A percentile compares a stretch with the other conserved stretches of the same genome.
Conservation (phyloP, 2,888 invertebrate species). For the Drosophila borealis region DNA sequence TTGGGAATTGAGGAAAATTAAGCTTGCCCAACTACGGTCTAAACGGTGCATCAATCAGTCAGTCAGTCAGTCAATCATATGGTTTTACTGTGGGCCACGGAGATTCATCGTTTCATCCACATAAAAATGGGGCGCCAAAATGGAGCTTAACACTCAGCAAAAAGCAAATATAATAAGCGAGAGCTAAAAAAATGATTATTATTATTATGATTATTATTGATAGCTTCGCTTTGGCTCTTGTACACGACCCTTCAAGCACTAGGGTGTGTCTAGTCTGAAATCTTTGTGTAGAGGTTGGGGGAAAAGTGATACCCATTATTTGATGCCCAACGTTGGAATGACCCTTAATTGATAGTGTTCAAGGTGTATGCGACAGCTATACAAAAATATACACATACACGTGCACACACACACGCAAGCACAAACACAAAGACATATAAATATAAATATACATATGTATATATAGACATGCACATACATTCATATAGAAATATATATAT, state of each 20-base stretch:
- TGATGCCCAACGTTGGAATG: conserved; percentile 12
- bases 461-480: not conserved
- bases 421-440: not conserved
- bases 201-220: conserved; percentile 1
- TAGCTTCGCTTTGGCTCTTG: not conserved
- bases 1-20: no score
- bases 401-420: not conserved
- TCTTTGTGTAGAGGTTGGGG: conserved; percentile 5
- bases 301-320: not conserved
- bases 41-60: no score
- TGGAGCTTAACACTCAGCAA: no score
- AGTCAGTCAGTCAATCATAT: no score
- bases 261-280: conserved; percentile 21
- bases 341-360: conserved; percentile 25
- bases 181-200: no score
- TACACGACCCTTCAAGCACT: not conserved
- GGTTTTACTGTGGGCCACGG: no score
- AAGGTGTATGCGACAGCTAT: conserved; percentile 20
- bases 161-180: no score
- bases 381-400: not conserved
- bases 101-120: no score
- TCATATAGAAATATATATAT: conserved; percentile 1
- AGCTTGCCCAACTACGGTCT: no score
- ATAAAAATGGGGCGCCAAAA: no score
- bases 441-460: not conserved